phyloP scores from a whole-genome alignment of 2,113 vertebrate genomes.

The Synodontis membranacea region DNA sequence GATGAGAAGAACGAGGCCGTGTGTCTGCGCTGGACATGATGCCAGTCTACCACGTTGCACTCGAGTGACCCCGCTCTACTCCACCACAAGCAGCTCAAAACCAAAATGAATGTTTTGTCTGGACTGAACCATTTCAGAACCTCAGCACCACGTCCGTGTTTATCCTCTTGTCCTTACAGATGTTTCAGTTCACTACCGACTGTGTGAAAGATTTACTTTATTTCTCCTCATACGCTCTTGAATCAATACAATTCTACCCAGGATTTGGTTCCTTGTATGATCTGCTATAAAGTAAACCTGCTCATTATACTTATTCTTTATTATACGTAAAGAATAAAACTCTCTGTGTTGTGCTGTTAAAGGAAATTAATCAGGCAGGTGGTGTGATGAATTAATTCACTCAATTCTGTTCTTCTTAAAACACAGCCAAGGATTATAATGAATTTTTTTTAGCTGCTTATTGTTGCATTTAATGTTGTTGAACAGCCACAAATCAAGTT shows the following conservation, averaged over 20 bases:
- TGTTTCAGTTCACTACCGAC: no score
- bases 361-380: not conserved
- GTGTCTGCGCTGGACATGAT: not conserved
- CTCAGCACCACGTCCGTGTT: slow-evolving; percentile 47
- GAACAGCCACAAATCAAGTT: no score
- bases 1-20: not conserved
- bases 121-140: slow-evolving; percentile 25
- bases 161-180: slow-evolving; percentile 52
- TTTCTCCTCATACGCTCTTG: not conserved
- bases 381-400: not conserved
- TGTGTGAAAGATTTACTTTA: not conserved
- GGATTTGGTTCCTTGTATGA: not conserved
- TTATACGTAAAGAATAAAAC: not conserved
- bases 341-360: not conserved
- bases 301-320: not conserved
- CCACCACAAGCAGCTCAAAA: slow-evolving; percentile 58
- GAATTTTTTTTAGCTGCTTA: not conserved
- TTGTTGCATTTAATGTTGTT: not conserved
- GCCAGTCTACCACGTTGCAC: slow-evolving; percentile 44
- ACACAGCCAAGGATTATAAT: not conserved
- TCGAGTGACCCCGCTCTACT: slow-evolving; percentile 47
- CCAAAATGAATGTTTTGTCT: slow-evolving; percentile 61
- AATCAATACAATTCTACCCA: not conserved
- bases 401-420: not conserved
- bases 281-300: not conserved